Conservation (phyloP, 1,140 invertebrate genomes). For the Drosophila tsacasi region DNA sequence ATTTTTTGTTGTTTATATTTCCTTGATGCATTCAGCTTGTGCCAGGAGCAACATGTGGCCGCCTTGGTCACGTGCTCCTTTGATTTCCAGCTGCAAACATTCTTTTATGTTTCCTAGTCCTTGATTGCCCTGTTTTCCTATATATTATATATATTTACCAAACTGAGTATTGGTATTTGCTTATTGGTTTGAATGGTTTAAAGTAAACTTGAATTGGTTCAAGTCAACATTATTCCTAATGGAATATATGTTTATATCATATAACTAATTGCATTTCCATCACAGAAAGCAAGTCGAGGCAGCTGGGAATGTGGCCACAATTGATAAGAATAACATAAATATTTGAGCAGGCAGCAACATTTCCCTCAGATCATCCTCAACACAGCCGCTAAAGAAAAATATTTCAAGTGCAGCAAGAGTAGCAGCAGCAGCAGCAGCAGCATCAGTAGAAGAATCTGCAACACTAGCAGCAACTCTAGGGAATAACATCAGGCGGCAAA, state of each 20-base stretch:
- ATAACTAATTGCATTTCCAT: constrained; percentile 32
- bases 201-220: neutral
- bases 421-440: constrained; percentile 15
- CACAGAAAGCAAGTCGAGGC: constrained; percentile 16
- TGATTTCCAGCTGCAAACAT: constrained; percentile 34
- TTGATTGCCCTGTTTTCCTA: no score
- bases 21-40: neutral
- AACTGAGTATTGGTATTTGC: neutral
- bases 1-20: neutral
- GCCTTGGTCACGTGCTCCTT: constrained; percentile 62
- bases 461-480: constrained; percentile 15
- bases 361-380: constrained; percentile 7
- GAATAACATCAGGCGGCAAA: constrained; percentile 30
- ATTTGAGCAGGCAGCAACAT: constrained; percentile 19
- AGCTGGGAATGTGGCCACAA: constrained; percentile 34
- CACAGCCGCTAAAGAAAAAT: constrained; percentile 24
- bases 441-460: constrained; percentile 11
- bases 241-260: constrained; percentile 23
- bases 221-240: constrained; percentile 27
- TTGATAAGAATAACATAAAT: constrained; percentile 51
- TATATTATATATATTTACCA: neutral
- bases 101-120: no score
- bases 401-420: constrained; percentile 43
- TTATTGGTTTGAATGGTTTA: constrained; percentile 2
- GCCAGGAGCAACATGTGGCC: constrained; percentile 27